A percentile compares a stretch with the other conserved stretches of the same genome.
phyloP scores from a whole-genome alignment of 2,888 invertebrate species.

The Taenaris catops region DNA sequence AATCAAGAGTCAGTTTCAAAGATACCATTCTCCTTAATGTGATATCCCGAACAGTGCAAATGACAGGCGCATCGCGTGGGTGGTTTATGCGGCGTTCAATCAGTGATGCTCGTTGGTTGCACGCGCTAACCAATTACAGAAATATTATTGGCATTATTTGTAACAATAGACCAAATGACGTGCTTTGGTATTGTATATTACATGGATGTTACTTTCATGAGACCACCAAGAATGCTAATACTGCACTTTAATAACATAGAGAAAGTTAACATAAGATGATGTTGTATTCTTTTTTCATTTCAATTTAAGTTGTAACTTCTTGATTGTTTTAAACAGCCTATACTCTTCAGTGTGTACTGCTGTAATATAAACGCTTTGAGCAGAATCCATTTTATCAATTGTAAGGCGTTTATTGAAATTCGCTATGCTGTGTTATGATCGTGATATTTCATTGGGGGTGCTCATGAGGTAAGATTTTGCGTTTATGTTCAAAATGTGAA shows the following conservation, averaged over 20 bases:
- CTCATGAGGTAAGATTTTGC: too few species aligned
- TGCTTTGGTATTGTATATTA: conserved; percentile 26
- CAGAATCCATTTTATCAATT: conserved; percentile 14
- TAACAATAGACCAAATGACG: conserved; percentile 37
- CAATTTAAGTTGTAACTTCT: conserved; percentile 3
- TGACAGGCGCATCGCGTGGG: conserved; percentile 47
- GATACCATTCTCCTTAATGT: conserved; percentile 11
- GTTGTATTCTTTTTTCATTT: conserved; percentile 4
- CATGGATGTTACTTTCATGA: conserved; percentile 25
- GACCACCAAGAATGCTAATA: conserved; percentile 31
- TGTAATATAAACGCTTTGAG: too few species aligned
- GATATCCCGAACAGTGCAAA: conserved; percentile 30
- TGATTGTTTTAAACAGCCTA: conserved; percentile 4
- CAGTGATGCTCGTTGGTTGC: conserved; percentile 60
- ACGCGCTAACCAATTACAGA: conserved; percentile 48
- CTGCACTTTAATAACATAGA: neutral
- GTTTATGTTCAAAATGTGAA: too few species aligned
- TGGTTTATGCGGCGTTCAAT: conserved; percentile 67
- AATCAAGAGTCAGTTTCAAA: conserved; percentile 6
- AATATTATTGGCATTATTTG: conserved; percentile 63
- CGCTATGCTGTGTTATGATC: conserved; percentile 30
- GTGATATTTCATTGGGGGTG: conserved; percentile 2
- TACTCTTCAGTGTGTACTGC: too few species aligned
- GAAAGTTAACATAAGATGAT: neutral
- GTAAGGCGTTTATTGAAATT: conserved; percentile 31